Evolutionary conservation across 2,888 invertebrate genomes (phyloP).

Genomic region (Cremastinae sp.): DNA sequence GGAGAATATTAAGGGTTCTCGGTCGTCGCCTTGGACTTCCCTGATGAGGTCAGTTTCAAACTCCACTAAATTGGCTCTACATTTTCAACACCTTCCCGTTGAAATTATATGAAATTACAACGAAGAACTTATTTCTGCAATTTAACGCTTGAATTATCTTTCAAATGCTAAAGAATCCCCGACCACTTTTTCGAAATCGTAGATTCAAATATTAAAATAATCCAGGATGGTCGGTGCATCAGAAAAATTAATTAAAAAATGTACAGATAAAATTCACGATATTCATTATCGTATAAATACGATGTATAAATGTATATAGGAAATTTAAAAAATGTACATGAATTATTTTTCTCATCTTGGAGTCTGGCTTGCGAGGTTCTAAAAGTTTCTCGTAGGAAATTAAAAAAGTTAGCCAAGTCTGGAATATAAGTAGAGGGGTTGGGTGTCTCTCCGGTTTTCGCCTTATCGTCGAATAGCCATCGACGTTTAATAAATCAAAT

Average conservation of each 20-base stretch:
- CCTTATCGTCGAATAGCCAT: constrained; percentile 35
- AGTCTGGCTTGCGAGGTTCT: constrained; percentile 16
- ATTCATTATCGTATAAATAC: too few species aligned
- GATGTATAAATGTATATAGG: background rate
- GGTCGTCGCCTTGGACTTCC: constrained; percentile 60
- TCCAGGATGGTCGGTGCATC: too few species aligned
- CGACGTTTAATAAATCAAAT: constrained; percentile 62
- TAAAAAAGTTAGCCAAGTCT: constrained; percentile 54
- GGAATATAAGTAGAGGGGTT: too few species aligned
- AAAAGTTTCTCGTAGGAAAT: constrained; percentile 37
- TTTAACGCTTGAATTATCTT: too few species aligned
- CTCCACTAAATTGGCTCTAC: constrained; percentile 26
- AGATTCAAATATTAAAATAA: too few species aligned
- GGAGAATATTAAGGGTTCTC: constrained; percentile 53
- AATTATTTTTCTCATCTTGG: background rate
- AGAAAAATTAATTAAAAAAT: too few species aligned
- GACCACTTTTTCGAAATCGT: too few species aligned
- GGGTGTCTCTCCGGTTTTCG: constrained; percentile 5
- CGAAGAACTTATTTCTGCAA: too few species aligned
- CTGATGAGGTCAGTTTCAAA: constrained; percentile 65
- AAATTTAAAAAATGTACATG: background rate
- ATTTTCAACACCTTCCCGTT: background rate
- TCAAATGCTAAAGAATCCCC: too few species aligned
- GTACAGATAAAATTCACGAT: too few species aligned
- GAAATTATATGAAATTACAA: too few species aligned